phyloP scores from a whole-genome alignment of 2,113 vertebrate species.

The Mirza zaza region DNA sequence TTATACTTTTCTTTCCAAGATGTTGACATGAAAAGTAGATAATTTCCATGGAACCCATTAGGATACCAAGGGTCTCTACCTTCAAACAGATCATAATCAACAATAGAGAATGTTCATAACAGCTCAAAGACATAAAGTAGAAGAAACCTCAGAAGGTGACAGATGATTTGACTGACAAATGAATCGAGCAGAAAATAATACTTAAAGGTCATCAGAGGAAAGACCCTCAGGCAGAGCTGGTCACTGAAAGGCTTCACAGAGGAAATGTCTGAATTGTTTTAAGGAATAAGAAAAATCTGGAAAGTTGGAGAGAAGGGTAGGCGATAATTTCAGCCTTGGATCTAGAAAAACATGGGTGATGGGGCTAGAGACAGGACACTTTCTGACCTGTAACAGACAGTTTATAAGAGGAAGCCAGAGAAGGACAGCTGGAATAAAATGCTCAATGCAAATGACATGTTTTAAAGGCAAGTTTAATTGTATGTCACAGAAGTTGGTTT shows the following conservation, averaged over 20 bases:
- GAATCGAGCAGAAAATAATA: background rate
- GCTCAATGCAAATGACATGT: background rate
- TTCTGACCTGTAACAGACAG: background rate
- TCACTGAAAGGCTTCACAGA: background rate
- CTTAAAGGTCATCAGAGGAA: background rate
- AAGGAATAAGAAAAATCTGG: background rate
- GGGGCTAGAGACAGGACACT: background rate
- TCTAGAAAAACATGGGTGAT: background rate
- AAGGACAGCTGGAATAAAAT: background rate
- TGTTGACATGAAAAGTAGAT: background rate
- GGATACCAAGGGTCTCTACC: background rate
- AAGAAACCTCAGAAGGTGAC: background rate
- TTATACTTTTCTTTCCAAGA: slow-evolving; percentile 29
- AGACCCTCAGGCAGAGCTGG: background rate
- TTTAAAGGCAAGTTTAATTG: background rate
- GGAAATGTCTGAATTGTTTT: background rate
- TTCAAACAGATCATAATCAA: slow-evolving; percentile 48
- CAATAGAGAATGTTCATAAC: slow-evolving; percentile 27
- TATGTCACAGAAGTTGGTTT: background rate
- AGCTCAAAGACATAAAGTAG: background rate
- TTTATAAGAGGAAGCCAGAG: background rate
- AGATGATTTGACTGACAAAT: slow-evolving; percentile 19
- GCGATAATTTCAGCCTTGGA: background rate
- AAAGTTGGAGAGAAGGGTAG: background rate
- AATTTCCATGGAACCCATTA: background rate